Evolutionary conservation across 2,797 vertebrate species (phyloP), one percentile per base, ranked within the genome.

Genomic region (Taenioides sp.): DNA sequence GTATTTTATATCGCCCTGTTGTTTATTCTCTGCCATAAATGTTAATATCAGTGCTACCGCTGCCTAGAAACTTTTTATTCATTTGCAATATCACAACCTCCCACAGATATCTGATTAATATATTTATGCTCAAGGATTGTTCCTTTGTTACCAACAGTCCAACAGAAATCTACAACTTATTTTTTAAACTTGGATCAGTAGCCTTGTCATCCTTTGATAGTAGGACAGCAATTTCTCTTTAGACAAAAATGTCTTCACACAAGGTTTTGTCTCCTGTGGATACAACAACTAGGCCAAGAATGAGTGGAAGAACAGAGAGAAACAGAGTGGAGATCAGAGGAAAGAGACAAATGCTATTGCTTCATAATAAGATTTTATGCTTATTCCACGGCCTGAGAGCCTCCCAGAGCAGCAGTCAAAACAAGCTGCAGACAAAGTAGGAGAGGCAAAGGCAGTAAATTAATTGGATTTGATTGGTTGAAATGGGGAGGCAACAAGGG

Each of bases 191-290:
- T 12, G 68, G 60, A 77, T 76, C 69, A 85, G 72, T 74, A 62
- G 65, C 81, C 77, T 83, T 85, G 77, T 84, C 79, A 76, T 80
- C 76, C 71, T 84, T 79, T 79, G 81, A 84, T 87, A 69, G 64
- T 68, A 58, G 65, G 58, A 43, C 50, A 61, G 40, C 7, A 67
- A 71, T 71, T 69, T 69, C 50, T 73, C 34, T 37, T 65, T 67
- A 43, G 69, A 57, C 81, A 59, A 23, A 66, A 72, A 74, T 58
- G 85, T 86, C 87, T 80, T 71, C 82, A 72, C 76, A 57, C 67
- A 85, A 88, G 43, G 63, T 70, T 78, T 70, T 34, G 20, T 59
- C 65, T 72, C 31, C 25, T 3, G 49, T 65, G 64, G 65, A 40
- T 49, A 25, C 14, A 73, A 61, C 68, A 84, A 74, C 68, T 74